These are phyloP conservation scores for Dryas iulia DNA, from an alignment of 1,140 invertebrate genomes.

Conservation along the genomic window DNA sequence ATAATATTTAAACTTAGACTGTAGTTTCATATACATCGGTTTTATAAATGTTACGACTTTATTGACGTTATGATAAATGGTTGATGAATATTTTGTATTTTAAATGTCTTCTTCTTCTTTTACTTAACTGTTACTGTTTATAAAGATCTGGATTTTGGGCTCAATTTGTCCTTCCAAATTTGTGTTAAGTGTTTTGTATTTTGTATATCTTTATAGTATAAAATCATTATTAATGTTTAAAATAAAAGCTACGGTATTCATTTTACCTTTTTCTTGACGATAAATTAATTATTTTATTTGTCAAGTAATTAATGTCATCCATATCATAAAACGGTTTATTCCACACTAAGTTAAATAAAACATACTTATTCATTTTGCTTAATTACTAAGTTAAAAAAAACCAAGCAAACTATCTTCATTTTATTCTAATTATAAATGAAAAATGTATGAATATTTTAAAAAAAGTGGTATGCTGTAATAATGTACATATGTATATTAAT, in stretches of 20 bases:
- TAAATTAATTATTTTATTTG: no score
- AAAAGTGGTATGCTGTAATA: no score
- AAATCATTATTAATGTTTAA: neutral
- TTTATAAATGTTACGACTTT: conserved; percentile 27
- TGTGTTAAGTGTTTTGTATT: neutral
- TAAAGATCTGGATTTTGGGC: neutral
- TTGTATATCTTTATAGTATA: neutral
- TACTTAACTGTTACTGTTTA: neutral
- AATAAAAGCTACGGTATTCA: neutral
- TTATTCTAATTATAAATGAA: no score
- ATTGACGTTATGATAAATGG: conserved; percentile 17
- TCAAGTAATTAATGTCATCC: neutral
- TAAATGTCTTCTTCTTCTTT: conserved; percentile 4
- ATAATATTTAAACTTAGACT: conserved; percentile 21
- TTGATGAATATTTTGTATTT: conserved; percentile 9
- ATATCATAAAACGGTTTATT: no score
- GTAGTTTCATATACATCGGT: conserved; percentile 24
- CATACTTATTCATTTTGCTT: no score
- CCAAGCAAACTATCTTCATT: no score
- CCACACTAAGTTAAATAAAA: no score
- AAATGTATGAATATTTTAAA: no score
- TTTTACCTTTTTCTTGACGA: neutral
- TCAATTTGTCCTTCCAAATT: neutral
- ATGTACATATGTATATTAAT: no score
- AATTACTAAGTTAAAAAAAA: no score